Evolutionary conservation across 2,797 vertebrate genomes (phyloP).

Genomic region (Rousettus madagascariensis): DNA sequence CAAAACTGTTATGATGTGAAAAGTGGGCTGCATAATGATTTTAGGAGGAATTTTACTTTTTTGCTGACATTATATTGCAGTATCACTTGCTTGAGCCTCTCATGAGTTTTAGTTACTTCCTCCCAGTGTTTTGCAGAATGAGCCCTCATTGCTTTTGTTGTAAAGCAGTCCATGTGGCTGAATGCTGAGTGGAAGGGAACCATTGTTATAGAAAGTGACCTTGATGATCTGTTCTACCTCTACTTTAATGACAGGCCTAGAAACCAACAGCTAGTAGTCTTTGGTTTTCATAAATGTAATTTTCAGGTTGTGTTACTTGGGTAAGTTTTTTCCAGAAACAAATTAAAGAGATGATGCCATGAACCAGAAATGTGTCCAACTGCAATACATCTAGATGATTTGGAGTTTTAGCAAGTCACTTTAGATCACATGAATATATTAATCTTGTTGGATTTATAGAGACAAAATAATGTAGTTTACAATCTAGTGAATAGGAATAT

Average conservation of each 20-base stretch:
- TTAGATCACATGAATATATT: background rate
- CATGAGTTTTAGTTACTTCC: constrained; percentile 81
- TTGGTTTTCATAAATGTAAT: background rate
- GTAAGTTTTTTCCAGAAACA: background rate
- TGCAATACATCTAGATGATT: background rate
- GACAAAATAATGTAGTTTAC: background rate
- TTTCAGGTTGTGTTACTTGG: background rate
- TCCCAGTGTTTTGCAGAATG: constrained; percentile 83
- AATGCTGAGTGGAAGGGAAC: constrained; percentile 87
- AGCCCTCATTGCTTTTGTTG: constrained; percentile 86
- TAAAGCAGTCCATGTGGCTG: constrained; percentile 92
- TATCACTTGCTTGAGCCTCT: background rate
- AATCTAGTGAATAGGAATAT: background rate
- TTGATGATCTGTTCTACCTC: constrained; percentile 90
- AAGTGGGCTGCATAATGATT: background rate
- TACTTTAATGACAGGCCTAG: constrained; percentile 91
- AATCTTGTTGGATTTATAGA: background rate
- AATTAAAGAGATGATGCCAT: background rate
- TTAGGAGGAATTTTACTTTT: background rate
- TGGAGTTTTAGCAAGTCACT: background rate
- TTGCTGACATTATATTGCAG: background rate
- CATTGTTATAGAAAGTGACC: constrained; percentile 94
- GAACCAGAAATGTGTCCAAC: background rate
- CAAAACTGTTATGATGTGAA: background rate
- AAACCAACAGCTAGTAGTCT: background rate